These are phyloP conservation scores for Oreocharis arfaki DNA, from an alignment of 2,113 vertebrate genomes.

Conservation along the genomic window DNA sequence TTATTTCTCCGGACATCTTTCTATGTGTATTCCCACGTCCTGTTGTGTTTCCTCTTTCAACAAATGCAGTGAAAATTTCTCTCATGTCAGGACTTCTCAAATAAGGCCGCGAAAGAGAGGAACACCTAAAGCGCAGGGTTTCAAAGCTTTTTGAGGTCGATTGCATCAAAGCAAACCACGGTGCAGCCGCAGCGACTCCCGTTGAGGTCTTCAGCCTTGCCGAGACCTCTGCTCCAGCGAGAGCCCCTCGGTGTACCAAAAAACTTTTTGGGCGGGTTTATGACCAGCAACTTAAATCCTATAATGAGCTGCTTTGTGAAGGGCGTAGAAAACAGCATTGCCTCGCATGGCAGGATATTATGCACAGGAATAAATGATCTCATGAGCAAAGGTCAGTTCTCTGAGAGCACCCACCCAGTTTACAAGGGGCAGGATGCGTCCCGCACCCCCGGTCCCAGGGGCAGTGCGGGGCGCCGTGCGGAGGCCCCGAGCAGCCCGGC, in stretches of 20 bases:
- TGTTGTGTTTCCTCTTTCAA: background rate
- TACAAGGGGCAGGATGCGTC: background rate
- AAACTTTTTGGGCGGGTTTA: background rate
- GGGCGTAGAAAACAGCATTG: background rate
- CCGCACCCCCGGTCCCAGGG: background rate
- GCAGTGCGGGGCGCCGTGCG: background rate
- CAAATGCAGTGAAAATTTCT: background rate
- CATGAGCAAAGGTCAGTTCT: background rate
- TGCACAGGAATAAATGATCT: background rate
- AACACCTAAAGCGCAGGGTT: background rate
- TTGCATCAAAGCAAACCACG: background rate
- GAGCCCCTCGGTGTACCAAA: background rate
- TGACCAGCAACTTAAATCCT: background rate
- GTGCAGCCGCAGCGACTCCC: background rate
- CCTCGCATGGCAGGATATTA: background rate
- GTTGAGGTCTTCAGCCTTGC: background rate
- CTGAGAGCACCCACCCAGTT: background rate
- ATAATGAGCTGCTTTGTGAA: background rate
- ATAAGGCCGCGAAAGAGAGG: background rate
- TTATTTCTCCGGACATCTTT: background rate
- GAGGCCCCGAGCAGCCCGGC: background rate
- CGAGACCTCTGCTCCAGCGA: background rate
- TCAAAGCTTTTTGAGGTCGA: background rate
- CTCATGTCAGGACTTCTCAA: background rate
- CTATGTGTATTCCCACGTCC: background rate